Percentiles rank a stretch among this genome's conserved stretches.
Evolutionary conservation across 2,888 invertebrate genomes (phyloP).

Genomic region (Tetrapedia diversipes): DNA sequence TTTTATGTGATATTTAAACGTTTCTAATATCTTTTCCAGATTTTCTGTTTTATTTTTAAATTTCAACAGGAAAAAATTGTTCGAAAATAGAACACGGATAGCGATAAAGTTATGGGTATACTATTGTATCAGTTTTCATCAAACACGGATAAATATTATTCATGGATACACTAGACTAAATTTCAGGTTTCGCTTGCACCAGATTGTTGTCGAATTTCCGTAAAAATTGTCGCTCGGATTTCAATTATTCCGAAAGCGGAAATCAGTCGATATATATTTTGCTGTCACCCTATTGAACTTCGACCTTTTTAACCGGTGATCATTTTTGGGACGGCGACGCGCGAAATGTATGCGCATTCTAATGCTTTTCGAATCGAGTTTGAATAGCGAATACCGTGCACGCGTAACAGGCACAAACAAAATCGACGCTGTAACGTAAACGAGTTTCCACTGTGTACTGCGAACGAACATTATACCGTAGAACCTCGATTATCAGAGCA

Average conservation of each 20-base stretch:
- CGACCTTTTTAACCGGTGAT: constrained; percentile 1
- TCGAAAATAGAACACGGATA: no score
- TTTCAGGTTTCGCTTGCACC: no score
- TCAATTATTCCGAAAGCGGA: constrained; percentile 6
- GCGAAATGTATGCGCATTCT: constrained; percentile 26
- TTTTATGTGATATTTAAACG: no score
- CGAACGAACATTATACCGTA: not conserved
- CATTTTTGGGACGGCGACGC: constrained; percentile 13
- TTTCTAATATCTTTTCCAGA: no score
- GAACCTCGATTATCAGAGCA: not conserved
- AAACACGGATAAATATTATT: no score
- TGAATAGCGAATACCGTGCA: not conserved
- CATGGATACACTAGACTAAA: no score
- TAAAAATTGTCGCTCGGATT: not conserved
- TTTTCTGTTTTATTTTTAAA: no score
- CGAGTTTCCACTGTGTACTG: not conserved
- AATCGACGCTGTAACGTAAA: constrained; percentile 17
- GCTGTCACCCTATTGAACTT: constrained; percentile 7
- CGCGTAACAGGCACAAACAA: constrained; percentile 14
- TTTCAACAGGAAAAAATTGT: no score
- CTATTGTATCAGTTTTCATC: no score
- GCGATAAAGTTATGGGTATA: no score
- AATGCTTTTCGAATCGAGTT: constrained; percentile 24
- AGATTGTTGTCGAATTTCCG: not conserved
- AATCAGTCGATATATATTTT: constrained; percentile 9